Conservation (phyloP, 1,140 invertebrate species). For the Papilio helenus region DNA sequence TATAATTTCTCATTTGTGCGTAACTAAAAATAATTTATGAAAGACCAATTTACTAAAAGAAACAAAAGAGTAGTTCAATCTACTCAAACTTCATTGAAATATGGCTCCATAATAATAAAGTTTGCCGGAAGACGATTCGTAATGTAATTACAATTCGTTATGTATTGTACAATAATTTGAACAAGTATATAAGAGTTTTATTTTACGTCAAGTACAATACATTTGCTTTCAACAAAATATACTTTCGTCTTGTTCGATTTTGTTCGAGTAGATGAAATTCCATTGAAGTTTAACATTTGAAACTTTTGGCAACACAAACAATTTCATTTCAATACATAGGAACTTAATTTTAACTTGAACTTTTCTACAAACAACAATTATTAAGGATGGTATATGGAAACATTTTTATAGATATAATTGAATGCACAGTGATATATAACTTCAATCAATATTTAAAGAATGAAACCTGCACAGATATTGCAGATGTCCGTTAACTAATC, state of each 20-base stretch:
- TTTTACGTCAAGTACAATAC: slow-evolving; percentile 1
- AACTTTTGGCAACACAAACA: slow-evolving; percentile 15
- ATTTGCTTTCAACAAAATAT: background rate
- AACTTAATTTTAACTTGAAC: background rate
- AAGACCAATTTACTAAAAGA: slow-evolving; percentile 8
- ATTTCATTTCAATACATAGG: background rate
- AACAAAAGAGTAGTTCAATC: background rate
- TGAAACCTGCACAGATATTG: background rate
- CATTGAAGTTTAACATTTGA: background rate
- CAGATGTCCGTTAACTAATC: background rate
- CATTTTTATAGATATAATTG: background rate
- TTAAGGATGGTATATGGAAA: background rate
- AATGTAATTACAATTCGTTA: background rate
- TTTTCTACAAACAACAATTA: slow-evolving; percentile 27
- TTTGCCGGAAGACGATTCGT: slow-evolving; percentile 29
- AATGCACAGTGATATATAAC: background rate
- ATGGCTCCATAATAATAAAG: background rate
- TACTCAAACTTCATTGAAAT: slow-evolving; percentile 23
- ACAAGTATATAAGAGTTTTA: background rate
- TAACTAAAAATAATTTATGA: slow-evolving; percentile 40
- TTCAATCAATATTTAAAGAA: background rate
- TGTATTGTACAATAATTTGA: background rate
- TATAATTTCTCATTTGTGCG: slow-evolving; percentile 58
- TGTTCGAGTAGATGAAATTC: slow-evolving; percentile 13
- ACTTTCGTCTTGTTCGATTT: slow-evolving; percentile 25